These are phyloP conservation scores for Drosophila neutralis DNA, from an alignment of 2,888 invertebrate species.

Conservation along the genomic window DNA sequence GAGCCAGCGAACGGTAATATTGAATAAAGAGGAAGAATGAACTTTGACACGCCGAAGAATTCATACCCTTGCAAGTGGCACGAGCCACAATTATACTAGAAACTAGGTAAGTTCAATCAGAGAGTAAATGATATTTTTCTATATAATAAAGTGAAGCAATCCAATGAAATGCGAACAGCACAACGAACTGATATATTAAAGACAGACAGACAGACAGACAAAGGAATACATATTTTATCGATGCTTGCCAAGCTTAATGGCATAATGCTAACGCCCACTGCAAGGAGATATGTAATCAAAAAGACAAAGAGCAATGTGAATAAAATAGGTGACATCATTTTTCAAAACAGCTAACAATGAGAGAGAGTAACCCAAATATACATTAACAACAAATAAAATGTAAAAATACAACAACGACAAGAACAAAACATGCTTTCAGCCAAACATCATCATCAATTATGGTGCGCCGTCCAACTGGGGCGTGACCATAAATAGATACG, in stretches of 20 bases:
- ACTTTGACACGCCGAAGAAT: background rate
- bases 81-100: background rate
- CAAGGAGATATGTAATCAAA: conserved; percentile 6
- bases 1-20: conserved; percentile 16
- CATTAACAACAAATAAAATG: conserved; percentile 32
- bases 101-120: background rate
- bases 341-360: conserved; percentile 33
- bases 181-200: background rate
- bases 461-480: conserved; percentile 26
- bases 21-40: background rate
- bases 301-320: conserved; percentile 9
- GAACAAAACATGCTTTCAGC: conserved; percentile 30
- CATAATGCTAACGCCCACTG: background rate
- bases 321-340: conserved; percentile 64
- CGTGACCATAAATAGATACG: conserved; percentile 54
- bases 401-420: conserved; percentile 7
- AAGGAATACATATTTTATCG: background rate
- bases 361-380: conserved; percentile 33
- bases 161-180: background rate
- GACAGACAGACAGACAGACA: background rate
- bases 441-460: conserved; percentile 56
- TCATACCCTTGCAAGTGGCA: background rate
- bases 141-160: background rate
- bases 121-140: background rate
- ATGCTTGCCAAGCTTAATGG: background rate